Base-by-base conservation (phyloP, 1,140 invertebrate species). In the Nixonia krombeini region DNA sequence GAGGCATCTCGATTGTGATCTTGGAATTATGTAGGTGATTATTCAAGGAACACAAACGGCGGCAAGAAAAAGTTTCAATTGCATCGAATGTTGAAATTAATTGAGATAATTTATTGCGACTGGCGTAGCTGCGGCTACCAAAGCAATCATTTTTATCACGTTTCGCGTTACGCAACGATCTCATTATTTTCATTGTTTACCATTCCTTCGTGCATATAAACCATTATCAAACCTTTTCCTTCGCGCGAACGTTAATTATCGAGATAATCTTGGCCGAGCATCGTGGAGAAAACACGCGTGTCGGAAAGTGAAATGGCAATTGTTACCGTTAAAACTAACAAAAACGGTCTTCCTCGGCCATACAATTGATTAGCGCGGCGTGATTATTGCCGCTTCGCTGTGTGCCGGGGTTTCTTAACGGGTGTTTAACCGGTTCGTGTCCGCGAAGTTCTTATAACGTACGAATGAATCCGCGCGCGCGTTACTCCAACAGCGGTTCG, bases 1-100 rank as follows among this genome's bases (percentile, higher is more conserved):
- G n/a, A 42, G 25, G 35, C 8, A 29, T 56, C n/a, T n/a, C 38
- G 52, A 56, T 64, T 51, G 31, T 53, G 37, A 56, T 64, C 46
- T 49, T 8, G 0, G 25, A 5, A 31, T 25, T 42, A 42, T 12
- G 21, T 40, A 4, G 5, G 10, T 18, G 40, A 23, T 42, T 23
- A 8, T 18, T 18, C 16, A 49, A 42, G 10, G 9, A 25, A 13
- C 31, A 1, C 12, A 47, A 57, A 17, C 16, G 40, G 41, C 29
- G 40, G 37, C 26, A 33, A 35, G 35, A 47, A 47, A 9, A 29
- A 29, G 15, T n/a, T n/a, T n/a, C n/a, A 10, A 7, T 37, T 7
- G 2, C 10, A 12, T 37, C 35, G 15, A 5, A 15, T 7, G 35
- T 7, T 12, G 8, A 37, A 15, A 33, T 33, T 33, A 7, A 7